A percentile compares a stretch with the other conserved stretches of the same genome.
phyloP scores from a whole-genome alignment of 2,113 vertebrate species.

The Ia io region DNA sequence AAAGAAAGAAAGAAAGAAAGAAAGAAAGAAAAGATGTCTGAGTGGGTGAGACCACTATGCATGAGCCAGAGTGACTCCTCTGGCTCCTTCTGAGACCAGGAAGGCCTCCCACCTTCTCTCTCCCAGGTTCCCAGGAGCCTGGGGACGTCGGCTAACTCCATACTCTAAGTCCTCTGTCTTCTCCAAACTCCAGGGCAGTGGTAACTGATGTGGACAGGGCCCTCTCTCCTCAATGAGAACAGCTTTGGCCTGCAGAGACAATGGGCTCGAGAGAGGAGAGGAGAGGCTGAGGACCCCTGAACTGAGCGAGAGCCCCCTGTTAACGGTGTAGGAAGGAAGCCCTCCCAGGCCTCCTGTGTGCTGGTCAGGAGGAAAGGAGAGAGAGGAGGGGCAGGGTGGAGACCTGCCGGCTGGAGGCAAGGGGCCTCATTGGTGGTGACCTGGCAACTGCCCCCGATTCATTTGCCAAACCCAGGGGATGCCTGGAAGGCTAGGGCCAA shows the following conservation, averaged over 20 bases:
- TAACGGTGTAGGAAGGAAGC: background rate
- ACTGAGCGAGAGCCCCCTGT: constrained; percentile 1
- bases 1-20: too few relatives aligned
- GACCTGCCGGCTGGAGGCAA: background rate
- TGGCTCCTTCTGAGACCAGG: background rate
- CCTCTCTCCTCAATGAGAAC: background rate
- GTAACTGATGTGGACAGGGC: background rate
- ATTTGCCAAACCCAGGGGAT: constrained; percentile 62
- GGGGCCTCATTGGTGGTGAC: background rate
- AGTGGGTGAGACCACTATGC: background rate
- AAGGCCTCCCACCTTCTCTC: background rate
- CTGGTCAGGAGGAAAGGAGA: background rate
- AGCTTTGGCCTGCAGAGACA: background rate
- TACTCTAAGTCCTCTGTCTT: background rate
- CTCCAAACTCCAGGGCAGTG: background rate
- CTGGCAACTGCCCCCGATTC: constrained; percentile 22
- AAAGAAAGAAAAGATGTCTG: background rate
- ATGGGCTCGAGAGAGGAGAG: background rate
- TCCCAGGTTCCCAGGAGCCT: background rate
- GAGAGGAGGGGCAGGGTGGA: background rate
- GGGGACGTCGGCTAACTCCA: background rate
- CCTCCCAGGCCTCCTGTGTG: background rate
- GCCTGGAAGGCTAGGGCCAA: constrained; percentile 69
- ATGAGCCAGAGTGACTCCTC: background rate
- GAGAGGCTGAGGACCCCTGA: background rate